A percentile compares a stretch with the other conserved stretches of the same genome.
Evolutionary conservation across 2,113 vertebrate genomes (phyloP).

Genomic region (Bubo scandiacus): DNA sequence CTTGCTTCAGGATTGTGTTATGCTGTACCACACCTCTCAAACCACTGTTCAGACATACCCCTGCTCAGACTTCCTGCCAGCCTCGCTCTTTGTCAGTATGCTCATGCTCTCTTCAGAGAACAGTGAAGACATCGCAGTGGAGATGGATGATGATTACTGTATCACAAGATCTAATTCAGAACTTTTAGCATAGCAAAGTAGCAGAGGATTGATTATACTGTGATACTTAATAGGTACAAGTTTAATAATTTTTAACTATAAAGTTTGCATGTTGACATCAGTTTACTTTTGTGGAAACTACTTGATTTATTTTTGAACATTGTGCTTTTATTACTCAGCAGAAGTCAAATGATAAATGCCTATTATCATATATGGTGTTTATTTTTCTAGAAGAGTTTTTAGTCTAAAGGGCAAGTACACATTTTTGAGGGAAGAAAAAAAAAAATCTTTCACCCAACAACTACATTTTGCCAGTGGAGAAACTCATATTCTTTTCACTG

Average conservation of each 20-base stretch:
- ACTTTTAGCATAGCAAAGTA: not conserved
- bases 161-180: not conserved
- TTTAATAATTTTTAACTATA: not conserved
- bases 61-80: not conserved
- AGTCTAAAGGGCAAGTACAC: not conserved
- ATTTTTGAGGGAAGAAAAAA: not conserved
- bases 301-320: not conserved
- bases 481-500: not conserved
- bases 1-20: not conserved
- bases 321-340: not conserved
- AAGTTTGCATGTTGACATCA: not conserved
- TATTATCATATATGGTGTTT: not conserved
- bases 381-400: not conserved
- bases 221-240: not conserved
- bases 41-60: not conserved
- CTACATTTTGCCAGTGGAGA: not conserved
- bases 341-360: not conserved
- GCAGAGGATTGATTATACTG: not conserved
- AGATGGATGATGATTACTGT: no score
- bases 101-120: not conserved
- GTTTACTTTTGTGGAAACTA: not conserved
- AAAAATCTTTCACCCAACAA: not conserved
- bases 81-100: not conserved
- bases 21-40: fast-evolving
- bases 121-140: not conserved